Evolutionary conservation across 2,888 invertebrate species (phyloP).

Genomic region (Hipparchia semele): DNA sequence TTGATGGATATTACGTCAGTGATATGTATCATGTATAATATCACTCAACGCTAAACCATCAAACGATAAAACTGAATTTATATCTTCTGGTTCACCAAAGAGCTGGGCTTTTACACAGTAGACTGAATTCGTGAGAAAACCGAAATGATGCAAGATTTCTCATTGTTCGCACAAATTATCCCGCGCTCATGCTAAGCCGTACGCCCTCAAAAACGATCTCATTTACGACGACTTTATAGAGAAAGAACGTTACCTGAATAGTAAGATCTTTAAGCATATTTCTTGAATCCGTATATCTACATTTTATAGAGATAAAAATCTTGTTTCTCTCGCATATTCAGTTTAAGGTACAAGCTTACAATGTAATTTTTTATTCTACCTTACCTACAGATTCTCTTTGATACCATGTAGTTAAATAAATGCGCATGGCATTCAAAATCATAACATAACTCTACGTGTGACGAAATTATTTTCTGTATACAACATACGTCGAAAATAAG

Average conservation of each 20-base stretch:
- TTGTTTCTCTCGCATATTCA: slow-evolving; percentile 13
- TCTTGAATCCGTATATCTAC: slow-evolving; percentile 12
- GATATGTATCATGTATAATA: not conserved
- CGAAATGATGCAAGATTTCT: slow-evolving; percentile 25
- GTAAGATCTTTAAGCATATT: slow-evolving; percentile 10
- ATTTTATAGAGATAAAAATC: slow-evolving; percentile 17
- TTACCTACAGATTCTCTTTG: not conserved
- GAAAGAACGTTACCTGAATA: slow-evolving; percentile 18
- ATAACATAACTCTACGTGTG: not conserved
- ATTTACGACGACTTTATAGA: slow-evolving; percentile 28
- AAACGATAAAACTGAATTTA: not conserved
- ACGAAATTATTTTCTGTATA: not conserved
- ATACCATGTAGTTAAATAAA: not conserved
- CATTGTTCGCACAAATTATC: slow-evolving; percentile 38
- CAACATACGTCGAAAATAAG: too few species aligned
- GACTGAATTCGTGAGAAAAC: slow-evolving; percentile 13
- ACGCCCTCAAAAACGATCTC: slow-evolving; percentile 29
- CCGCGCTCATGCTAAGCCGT: slow-evolving; percentile 22
- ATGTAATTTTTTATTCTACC: not conserved
- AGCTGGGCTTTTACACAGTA: slow-evolving; percentile 20
- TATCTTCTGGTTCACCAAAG: not conserved
- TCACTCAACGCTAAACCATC: not conserved
- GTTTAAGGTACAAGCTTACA: not conserved
- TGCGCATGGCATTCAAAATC: not conserved
- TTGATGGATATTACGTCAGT: too few species aligned